Conservation (phyloP, 2,113 vertebrate species). For the Camelus bactrianus region DNA sequence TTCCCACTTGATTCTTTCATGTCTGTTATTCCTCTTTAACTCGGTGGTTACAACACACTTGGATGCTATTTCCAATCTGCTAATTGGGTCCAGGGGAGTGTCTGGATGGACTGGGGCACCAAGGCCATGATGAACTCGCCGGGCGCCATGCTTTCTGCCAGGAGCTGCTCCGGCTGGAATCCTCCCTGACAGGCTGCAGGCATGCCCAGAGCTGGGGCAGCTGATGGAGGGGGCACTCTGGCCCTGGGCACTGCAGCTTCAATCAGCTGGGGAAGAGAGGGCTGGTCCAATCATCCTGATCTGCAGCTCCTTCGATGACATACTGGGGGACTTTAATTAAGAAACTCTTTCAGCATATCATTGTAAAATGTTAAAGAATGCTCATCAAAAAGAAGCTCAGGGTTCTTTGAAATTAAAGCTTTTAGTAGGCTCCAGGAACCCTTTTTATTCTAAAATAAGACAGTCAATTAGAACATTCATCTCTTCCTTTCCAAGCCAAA, state of each 20-base stretch:
- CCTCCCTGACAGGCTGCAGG: not conserved
- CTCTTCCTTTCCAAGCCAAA: slow-evolving; percentile 12
- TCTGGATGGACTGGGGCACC: not conserved
- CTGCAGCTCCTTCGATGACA: not conserved
- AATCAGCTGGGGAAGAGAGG: not conserved
- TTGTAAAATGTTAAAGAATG: slow-evolving; percentile 68
- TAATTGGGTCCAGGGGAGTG: not conserved
- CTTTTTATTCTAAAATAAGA: not conserved
- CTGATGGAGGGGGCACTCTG: not conserved
- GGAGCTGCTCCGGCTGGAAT: not conserved
- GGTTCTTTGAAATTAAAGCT: slow-evolving; percentile 30
- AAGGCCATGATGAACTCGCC: not conserved
- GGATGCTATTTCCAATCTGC: slow-evolving; percentile 38
- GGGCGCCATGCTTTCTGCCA: not conserved
- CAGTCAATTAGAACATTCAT: not conserved
- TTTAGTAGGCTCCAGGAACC: not conserved
- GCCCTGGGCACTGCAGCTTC: not conserved
- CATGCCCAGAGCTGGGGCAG: not conserved
- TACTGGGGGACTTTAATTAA: slow-evolving; percentile 63
- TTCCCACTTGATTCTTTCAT: slow-evolving; percentile 48
- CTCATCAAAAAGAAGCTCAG: not conserved
- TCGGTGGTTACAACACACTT: not conserved
- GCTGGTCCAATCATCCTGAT: not conserved
- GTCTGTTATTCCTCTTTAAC: slow-evolving; percentile 47
- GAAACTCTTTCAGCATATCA: slow-evolving; percentile 50